Evolutionary conservation across 1,140 invertebrate species (phyloP), one percentile per base, ranked within the genome.

Genomic region (Drosophila suzukii): DNA sequence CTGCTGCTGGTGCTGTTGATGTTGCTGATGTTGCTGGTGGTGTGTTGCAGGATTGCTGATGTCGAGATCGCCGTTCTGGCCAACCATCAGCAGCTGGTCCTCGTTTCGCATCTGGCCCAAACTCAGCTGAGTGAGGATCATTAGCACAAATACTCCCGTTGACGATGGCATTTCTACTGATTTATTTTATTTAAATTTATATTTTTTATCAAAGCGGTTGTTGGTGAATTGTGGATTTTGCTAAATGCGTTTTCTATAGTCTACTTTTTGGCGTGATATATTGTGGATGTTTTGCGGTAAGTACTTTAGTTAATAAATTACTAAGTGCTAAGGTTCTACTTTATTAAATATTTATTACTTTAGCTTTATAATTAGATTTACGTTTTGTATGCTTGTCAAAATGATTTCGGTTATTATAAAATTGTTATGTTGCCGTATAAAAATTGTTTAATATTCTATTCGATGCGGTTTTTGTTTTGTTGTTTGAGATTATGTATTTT

Each of bases 251-350:
- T 75, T 34, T 50, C 63, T 88, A 88, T 38, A 84, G 68, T 74
- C 83, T 88, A 88, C 60, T 88, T 88, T 88, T 88, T 88, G 83
- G 83, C 78, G 71, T 81, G 66, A 70, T 76, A 62, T 56, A 62
- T 89, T 75, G 59, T 63, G 46, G 39, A 58, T 75, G 71, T 49
- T 70, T 68, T 47, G 56, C 61, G 38, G 65, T 71, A 84, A 84
- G 81, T 84, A 84, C 61, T 80, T 67, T 65, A 75, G 65, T 88
- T 88, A 86, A 86, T 86, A 86, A 86, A 86, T 86, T 86, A 86
- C 60, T 86, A 88, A 51, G 44, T 55, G 44, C 83, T 86, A 86
- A 43, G 44, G 17, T 57, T 66, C 65, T 83, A 83, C 57, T 71
- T 72, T 50, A 51, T 83, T 57, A 53, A 68, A 81, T 77, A 75